Evolutionary conservation across 2,113 vertebrate species (phyloP), one percentile per base, ranked within the genome.

Genomic region (Peromyscus leucopus): DNA sequence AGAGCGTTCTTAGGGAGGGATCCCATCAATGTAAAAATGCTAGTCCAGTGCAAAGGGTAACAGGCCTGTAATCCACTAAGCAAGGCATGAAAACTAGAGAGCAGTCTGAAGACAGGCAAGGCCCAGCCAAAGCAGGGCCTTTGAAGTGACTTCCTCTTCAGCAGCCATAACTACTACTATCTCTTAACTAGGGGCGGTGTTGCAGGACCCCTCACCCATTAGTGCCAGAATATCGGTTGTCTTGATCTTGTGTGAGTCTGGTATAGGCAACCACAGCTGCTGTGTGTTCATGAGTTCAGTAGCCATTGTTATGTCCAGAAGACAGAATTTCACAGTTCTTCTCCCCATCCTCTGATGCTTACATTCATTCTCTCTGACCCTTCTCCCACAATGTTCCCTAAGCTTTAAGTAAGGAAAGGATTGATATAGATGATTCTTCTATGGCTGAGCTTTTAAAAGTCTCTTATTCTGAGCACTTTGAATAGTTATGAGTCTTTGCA

Each of bases 21-120:
- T n/a, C 13, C 2, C 42, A 36, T 12, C 6, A 15, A 2, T 1
- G 11, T 79, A 65, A 67, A 90, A 83, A 2, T 10, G 2, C 15
- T 51, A n/a, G 31, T 7, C n/a, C 22, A 17, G 10, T 19, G 26
- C 83, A n/a, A 61, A 24, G 71, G 4, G 12, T 19, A 57, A 2
- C 0, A 0, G 26, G n/a, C 17, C 0, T 0, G 0, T 1, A 33
- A 26, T 0, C 0, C 5, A 22, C 7, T 16, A 48, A 51, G 28
- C 39, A 22, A 87, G 48, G 55, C 8, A 2, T 39, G 21, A 78
- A 26, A 75, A 5, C 2, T n/a, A 33, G 36, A 80, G 36, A 31
- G 12, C 33, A 69, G 51, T 21, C 8, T 7, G 5, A 16, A 46
- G n/a, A 42, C 4, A n/a, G 33, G 57, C 7, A 42, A 84, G 24